Base-by-base conservation (phyloP, 2,797 vertebrate genomes). In the Leuciscus waleckii region DNA sequence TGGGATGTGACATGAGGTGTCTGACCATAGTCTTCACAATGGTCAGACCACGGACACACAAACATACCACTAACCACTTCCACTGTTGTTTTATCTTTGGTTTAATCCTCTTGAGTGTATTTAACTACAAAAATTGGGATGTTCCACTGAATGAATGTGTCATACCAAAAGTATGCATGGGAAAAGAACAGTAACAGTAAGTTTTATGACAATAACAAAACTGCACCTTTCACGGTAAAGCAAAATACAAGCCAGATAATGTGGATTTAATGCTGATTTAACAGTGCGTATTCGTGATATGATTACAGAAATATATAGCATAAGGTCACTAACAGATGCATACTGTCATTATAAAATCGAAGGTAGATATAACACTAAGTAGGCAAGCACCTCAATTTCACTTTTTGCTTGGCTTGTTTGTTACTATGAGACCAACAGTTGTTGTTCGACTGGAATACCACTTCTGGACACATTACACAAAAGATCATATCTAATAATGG, bases 21-120 rank as follows among this genome's bases (percentile, higher is more conserved):
- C 67, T 39, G 39, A 76, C 21, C 61, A 43, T 19, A 74, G 56
- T 39, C 43, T 14, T 70, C 3, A 0, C 29, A 43, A 65, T n/a
- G n/a, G n/a, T n/a, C n/a, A n/a, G 63, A 68, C 43, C 43, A 41
- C 8, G 29, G n/a, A 84, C 21, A 75, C 69, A 75, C 65, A 58
- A 13, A 58, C 26, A 68, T 37, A 37, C 37, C 26, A 65, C 39
- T 67, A 79, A 32, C 11, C 90, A 92, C 91, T 88, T 71, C 35
- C 35, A 71, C 3, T 32, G n/a, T 81, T 29, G 49, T 71, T 58
- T 71, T 43, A 71, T 26, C 79, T 69, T 29, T 79, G 37, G 11
- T 23, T 58, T 21, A 54, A 29, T 58, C 68, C 68, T 43, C 37
- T 35, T 19, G 4, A 21, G 76, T 43, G 37, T 10, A 63, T 63